Evolutionary conservation across 1,140 invertebrate species (phyloP).

Genomic region (Plectus sambesii): DNA sequence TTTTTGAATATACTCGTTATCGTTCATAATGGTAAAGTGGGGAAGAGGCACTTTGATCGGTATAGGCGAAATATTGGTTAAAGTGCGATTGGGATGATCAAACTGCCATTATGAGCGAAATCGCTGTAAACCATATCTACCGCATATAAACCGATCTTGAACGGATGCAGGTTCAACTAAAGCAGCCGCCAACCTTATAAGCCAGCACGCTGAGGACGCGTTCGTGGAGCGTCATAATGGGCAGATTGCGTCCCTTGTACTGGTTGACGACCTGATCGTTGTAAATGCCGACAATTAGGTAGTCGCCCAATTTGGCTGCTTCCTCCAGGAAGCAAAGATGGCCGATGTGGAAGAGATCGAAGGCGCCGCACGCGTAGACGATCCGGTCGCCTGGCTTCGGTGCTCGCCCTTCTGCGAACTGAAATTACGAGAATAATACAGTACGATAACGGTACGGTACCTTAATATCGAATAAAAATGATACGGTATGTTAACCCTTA

Average conservation of each 20-base stretch:
- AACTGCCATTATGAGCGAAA: too few species aligned
- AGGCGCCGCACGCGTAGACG: constrained; percentile 93
- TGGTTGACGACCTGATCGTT: constrained; percentile 66
- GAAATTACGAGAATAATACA: constrained; percentile 4
- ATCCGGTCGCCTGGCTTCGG: constrained; percentile 75
- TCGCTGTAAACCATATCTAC: too few species aligned
- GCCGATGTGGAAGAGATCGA: constrained; percentile 96
- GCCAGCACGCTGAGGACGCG: constrained; percentile 87
- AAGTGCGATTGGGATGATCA: too few species aligned
- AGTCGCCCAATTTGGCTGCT: constrained; percentile 73
- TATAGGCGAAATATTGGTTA: too few species aligned
- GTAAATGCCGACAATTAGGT: constrained; percentile 92
- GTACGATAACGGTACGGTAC: neutral
- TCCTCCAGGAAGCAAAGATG: constrained; percentile 90
- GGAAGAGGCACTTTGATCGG: too few species aligned
- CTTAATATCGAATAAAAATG: too few species aligned
- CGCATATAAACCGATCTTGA: too few species aligned
- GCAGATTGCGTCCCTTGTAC: constrained; percentile 91
- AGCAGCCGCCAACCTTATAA: constrained; percentile 78
- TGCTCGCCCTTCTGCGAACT: constrained; percentile 77
- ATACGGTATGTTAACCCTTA: too few species aligned
- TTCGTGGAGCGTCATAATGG: constrained; percentile 99
- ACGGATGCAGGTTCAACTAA: too few species aligned
- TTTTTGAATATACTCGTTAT: neutral
- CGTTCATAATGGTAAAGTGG: too few species aligned